Evolutionary conservation across 2,113 vertebrate species (phyloP).

Genomic region (Charadrius vociferus): DNA sequence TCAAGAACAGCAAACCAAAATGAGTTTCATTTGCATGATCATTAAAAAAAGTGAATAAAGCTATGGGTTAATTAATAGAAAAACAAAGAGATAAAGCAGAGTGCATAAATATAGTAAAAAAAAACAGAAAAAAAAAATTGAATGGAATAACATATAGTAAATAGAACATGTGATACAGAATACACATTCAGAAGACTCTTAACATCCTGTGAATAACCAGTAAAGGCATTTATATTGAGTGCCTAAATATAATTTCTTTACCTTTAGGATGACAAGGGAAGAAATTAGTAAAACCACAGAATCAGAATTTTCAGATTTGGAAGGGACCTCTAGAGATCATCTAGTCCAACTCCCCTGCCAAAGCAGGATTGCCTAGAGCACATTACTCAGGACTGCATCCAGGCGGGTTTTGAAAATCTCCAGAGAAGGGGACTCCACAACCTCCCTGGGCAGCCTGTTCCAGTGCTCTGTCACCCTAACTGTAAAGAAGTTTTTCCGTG

Average conservation of each 20-base stretch:
- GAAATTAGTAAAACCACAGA: background rate
- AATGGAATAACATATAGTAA: background rate
- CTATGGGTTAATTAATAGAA: background rate
- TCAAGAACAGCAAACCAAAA: background rate
- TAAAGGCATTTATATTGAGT: background rate
- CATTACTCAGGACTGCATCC: too few species aligned
- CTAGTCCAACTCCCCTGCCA: too few species aligned
- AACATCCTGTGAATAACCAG: background rate
- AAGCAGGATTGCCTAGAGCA: too few species aligned
- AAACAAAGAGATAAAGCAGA: background rate
- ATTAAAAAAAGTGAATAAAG: background rate
- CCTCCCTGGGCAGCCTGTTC: too few species aligned
- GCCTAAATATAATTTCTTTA: background rate
- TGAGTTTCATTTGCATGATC: background rate
- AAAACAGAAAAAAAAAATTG: accelerated
- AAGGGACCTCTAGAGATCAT: too few species aligned
- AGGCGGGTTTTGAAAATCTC: too few species aligned
- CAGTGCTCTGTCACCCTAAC: too few species aligned
- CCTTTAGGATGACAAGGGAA: background rate
- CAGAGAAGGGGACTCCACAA: too few species aligned
- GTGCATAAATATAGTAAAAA: background rate
- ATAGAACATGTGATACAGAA: background rate
- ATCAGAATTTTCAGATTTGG: too few species aligned
- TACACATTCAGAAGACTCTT: background rate
- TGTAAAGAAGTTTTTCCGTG: too few species aligned